Evolutionary conservation across 2,888 invertebrate genomes (phyloP).

Genomic region (Atethmia centrago): DNA sequence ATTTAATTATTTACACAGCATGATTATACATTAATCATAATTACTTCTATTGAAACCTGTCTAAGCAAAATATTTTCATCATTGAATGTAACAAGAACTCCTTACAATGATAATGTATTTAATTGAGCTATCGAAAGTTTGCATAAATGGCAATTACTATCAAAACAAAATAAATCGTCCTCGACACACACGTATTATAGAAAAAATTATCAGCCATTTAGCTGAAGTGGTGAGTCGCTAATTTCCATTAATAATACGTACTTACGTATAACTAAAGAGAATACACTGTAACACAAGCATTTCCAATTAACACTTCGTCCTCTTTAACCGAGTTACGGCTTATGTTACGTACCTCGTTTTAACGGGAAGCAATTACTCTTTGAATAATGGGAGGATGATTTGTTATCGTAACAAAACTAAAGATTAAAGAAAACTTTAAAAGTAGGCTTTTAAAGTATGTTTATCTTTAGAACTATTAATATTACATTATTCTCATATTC

Average conservation of each 20-base stretch:
- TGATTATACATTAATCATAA: not conserved
- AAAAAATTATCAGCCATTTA: constrained; percentile 37
- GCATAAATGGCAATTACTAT: constrained; percentile 3
- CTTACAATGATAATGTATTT: not conserved
- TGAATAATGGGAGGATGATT: constrained; percentile 19
- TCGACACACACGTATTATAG: constrained; percentile 31
- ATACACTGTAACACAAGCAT: constrained; percentile 46
- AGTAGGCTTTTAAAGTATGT: not conserved
- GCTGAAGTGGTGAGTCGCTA: constrained; percentile 50
- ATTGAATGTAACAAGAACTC: not conserved
- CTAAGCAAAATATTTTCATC: not conserved
- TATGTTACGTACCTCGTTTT: constrained; percentile 38
- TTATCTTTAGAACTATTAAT: constrained; percentile 6
- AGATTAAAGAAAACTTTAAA: constrained; percentile 13
- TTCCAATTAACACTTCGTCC: constrained; percentile 60
- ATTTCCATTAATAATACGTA: constrained; percentile 59
- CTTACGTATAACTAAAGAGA: constrained; percentile 47
- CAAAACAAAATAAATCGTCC: constrained; percentile 28
- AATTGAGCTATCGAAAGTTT: not conserved
- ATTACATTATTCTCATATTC: not conserved
- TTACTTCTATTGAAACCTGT: not conserved
- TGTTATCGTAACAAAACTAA: not conserved
- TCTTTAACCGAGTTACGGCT: constrained; percentile 54
- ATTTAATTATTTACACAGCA: constrained; percentile 5
- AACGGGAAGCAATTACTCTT: constrained; percentile 38